Percentiles rank a stretch among this genome's conserved stretches.
phyloP scores from a whole-genome alignment of 2,113 vertebrate species.

The Mungos mungo region DNA sequence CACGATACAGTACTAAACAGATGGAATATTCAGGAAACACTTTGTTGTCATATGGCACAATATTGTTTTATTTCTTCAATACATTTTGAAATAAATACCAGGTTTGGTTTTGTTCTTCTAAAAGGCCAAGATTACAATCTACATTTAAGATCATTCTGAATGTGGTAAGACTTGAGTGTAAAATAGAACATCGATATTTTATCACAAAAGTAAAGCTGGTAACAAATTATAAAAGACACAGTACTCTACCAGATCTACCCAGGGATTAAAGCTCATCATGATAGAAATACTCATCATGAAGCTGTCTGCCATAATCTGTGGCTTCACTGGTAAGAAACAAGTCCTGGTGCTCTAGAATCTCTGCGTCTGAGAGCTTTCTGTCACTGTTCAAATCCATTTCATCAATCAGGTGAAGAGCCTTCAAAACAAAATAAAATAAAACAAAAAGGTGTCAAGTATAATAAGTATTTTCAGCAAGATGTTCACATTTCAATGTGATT shows the following conservation, averaged over 20 bases:
- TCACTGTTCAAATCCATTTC: constrained; percentile 95
- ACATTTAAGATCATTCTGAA: constrained; percentile 55
- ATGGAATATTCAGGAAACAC: constrained; percentile 49
- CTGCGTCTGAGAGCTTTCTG: constrained; percentile 88
- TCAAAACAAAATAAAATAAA: constrained; percentile 54
- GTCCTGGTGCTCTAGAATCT: constrained; percentile 94
- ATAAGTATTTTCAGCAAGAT: constrained; percentile 10
- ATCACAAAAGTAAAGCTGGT: constrained; percentile 77
- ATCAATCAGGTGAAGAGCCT: constrained; percentile 95
- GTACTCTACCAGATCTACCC: constrained; percentile 25
- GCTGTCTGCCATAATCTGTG: constrained; percentile 95
- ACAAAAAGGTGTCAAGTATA: background rate
- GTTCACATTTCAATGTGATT: background rate
- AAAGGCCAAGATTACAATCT: constrained; percentile 56
- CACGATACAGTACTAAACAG: constrained; percentile 63
- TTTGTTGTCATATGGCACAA: constrained; percentile 48
- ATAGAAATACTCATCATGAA: constrained; percentile 88
- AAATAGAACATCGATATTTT: constrained; percentile 74
- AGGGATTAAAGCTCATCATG: constrained; percentile 87
- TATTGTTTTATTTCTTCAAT: constrained; percentile 43
- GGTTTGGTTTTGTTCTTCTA: constrained; percentile 58
- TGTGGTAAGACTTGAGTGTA: constrained; percentile 72
- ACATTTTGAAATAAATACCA: constrained; percentile 66
- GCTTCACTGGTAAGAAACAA: constrained; percentile 97
- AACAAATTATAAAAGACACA: constrained; percentile 66